Percentiles rank a stretch among this genome's conserved stretches.
These are phyloP conservation scores for Pseudorhiza aurosa DNA, from an alignment of 30 jellyfish, hydroid and myxozoan genomes.

Conservation along the genomic window DNA sequence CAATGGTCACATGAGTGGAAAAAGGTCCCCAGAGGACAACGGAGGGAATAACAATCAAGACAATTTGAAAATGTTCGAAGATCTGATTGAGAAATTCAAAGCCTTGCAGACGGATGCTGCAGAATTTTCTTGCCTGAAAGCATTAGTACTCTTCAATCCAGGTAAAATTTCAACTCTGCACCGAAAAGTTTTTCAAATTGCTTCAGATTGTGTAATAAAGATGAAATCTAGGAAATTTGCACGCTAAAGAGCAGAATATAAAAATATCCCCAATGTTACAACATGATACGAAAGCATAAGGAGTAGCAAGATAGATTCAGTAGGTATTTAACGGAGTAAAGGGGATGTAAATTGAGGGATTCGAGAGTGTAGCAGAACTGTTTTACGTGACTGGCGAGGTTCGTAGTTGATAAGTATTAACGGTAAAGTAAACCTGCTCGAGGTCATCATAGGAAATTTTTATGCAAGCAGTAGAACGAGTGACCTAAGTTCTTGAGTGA, in stretches of 20 bases:
- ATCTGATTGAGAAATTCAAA: slow-evolving; percentile 90
- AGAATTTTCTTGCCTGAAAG: slow-evolving; percentile 96
- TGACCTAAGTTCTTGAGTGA: neutral
- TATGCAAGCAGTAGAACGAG: neutral
- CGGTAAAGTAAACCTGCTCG: neutral
- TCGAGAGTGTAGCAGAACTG: too few relatives aligned
- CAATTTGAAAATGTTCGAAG: slow-evolving; percentile 90
- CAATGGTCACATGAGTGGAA: slow-evolving; percentile 39
- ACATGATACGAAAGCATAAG: too few relatives aligned
- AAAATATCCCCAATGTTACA: too few relatives aligned
- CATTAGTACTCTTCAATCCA: slow-evolving; percentile 94
- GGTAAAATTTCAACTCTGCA: slow-evolving; percentile 48
- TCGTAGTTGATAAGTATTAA: too few relatives aligned
- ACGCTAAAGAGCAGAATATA: too few relatives aligned
- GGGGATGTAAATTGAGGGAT: too few relatives aligned
- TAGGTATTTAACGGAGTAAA: too few relatives aligned
- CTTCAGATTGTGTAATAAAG: too few relatives aligned
- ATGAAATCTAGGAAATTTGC: too few relatives aligned
- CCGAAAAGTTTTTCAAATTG: neutral
- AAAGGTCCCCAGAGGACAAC: slow-evolving; percentile 78
- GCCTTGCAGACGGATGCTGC: slow-evolving; percentile 95
- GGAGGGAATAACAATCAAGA: slow-evolving; percentile 61
- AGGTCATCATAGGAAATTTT: neutral
- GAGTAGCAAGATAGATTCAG: too few relatives aligned
- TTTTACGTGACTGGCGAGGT: too few relatives aligned